Evolutionary conservation across 64 coral and sea anemone species (phyloP).

Genomic region (Pocillopora damicornis): DNA sequence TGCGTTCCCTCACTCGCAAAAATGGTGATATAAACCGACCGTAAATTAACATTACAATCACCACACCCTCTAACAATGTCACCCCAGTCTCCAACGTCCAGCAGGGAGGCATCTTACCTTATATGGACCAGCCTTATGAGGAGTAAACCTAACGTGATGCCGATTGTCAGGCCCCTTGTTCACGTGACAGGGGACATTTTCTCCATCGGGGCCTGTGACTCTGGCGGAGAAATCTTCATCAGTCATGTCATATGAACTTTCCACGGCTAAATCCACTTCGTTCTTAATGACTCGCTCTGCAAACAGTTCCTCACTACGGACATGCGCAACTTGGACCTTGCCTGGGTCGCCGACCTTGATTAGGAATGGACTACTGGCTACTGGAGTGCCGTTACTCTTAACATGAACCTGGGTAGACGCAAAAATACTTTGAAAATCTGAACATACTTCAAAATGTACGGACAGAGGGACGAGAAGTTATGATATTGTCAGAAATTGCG

Average conservation of each 20-base stretch:
- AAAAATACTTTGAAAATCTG: neutral
- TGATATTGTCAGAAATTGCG: no score
- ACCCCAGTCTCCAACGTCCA: neutral
- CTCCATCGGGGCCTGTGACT: constrained; percentile 62
- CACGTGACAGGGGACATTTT: constrained; percentile 56
- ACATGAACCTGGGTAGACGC: constrained; percentile 58
- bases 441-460: neutral
- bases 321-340: constrained; percentile 73
- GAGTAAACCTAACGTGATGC: constrained; percentile 76
- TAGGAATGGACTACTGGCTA: constrained; percentile 78
- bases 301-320: constrained; percentile 57
- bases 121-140: constrained; percentile 67
- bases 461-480: no score
- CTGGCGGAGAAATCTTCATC: constrained; percentile 56
- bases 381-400: constrained; percentile 59
- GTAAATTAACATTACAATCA: no score
- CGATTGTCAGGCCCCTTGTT: constrained; percentile 46
- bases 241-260: constrained; percentile 62
- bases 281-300: constrained; percentile 70
- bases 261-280: constrained; percentile 83
- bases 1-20: no score
- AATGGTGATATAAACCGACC: no score
- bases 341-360: constrained; percentile 78
- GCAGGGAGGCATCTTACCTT: constrained; percentile 5
- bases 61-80: neutral